Base-by-base conservation (phyloP, 2,797 vertebrate genomes). In the Enteromius argenteus region DNA sequence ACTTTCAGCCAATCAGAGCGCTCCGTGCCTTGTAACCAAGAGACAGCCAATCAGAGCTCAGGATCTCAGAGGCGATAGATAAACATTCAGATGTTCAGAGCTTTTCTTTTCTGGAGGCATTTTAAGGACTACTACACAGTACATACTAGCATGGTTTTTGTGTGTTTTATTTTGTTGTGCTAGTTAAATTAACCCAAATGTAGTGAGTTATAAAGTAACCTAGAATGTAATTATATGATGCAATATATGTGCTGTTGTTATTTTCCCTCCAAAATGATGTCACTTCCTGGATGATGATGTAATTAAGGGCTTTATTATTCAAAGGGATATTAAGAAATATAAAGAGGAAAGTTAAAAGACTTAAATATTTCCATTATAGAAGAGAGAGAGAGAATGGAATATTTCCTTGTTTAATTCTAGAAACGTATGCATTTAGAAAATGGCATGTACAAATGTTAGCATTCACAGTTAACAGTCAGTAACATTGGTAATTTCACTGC, bases 41-140 rank as follows among this genome's bases (percentile, higher is more conserved):
- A 56, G 64, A 27, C 64, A 78, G 74, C 82, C 81, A 83, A 83
- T 69, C 81, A 83, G 49, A 68, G 46, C 44, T 17, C 44, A 69
- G 73, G 9, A 2, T 58, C 11, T 0, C 3, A 27, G 46, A 75
- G 60, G 44, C 39, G 62, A n/a, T 15, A 14, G 27, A 79, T 21
- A 32, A 14, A 78, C 39, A n/a, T 32, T 78, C 3, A 32, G 27
- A 64, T 64, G 14, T 7, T 62, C 27, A 15, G 60, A 3, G 27
- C 2, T 15, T 17, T 32, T 13, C 6, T 7, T 17, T 32, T 1
- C 30, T 21, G 1, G 39, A 1, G 21, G 4, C 3, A 35, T 56
- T 53, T 75, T 13, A 13, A 60, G 8, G 32, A 32, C 42, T 42
- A 71, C 21, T 66, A 19, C 44, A 46, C 14, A 44, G 8, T 39